Percentiles rank a stretch among this genome's conserved stretches.
phyloP scores from a whole-genome alignment of 2,113 vertebrate genomes.

The Oxyura jamaicensis region DNA sequence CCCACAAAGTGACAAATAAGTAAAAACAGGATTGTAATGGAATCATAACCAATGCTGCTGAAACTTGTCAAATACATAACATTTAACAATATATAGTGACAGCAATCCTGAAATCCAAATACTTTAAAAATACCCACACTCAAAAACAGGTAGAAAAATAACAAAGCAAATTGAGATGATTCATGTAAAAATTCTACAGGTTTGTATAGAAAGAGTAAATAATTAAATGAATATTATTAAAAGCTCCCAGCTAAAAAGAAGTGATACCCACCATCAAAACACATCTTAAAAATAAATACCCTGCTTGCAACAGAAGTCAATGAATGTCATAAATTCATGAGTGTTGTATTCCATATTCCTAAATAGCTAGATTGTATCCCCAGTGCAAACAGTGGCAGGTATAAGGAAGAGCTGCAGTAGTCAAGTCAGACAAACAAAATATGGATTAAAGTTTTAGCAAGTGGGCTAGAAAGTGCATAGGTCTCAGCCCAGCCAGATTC shows the following conservation, averaged over 20 bases:
- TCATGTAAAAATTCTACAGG: background rate
- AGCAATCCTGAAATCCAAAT: background rate
- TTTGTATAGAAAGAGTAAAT: background rate
- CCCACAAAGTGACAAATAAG: background rate
- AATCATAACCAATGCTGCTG: background rate
- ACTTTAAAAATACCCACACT: background rate
- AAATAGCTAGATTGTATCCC: background rate
- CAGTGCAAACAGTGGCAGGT: background rate
- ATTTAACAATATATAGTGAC: slow-evolving; percentile 3
- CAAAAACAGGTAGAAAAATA: slow-evolving; percentile 6
- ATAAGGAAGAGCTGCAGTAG: background rate
- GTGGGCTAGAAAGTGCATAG: slow-evolving; percentile 60
- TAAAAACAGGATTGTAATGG: background rate
- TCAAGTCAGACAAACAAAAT: slow-evolving; percentile 16
- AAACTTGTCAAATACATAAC: background rate
- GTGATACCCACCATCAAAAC: background rate
- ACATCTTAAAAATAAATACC: background rate
- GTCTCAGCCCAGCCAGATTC: slow-evolving; percentile 67
- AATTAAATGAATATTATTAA: background rate
- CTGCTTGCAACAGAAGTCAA: background rate
- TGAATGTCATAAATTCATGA: background rate
- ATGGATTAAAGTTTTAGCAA: slow-evolving; percentile 68
- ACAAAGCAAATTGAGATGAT: background rate
- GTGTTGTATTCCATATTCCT: background rate
- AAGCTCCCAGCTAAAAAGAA: background rate